Evolutionary conservation across 2,888 invertebrate species (phyloP), one percentile per base, ranked within the genome.

Genomic region (Hydroisotoma schaefferi): DNA sequence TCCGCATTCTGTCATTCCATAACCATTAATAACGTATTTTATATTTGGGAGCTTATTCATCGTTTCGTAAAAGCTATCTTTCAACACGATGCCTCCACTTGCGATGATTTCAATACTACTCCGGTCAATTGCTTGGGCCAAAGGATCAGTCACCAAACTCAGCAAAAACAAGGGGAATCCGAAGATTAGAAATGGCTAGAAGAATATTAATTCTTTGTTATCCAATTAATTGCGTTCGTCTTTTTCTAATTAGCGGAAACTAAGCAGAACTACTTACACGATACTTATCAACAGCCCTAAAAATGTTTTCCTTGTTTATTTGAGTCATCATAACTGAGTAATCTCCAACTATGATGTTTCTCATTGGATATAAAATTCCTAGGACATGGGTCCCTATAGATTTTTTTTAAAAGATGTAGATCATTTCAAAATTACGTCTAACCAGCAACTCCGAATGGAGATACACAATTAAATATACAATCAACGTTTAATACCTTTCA

Each of bases 1-100:
- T 18, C 68, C 71, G 56, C 68, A 67, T 59, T 71, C 71, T 2
- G 71, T 71, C 67, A 71, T 68, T 1, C 59, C 59, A 51, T 49
- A 59, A 22, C 59, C 59, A 22, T 59, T 59, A 23, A 59, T 55
- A 12, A 59, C 59, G 29, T 55, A 55, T 49, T 49, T 48, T 1
- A 52, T 23, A 37, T 33, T 52, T 4, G 37, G 51, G 20, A 52
- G 29, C 20, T 52, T 52, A 2, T 18, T n/a, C 51, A 52, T 52
- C 2, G 51, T 52, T 52, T 52, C 52, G 40, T 64, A 62, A 56
- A 67, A 68, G 22, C 63, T 51, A 27, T 61, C 55, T 8, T 58
- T 68, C 5, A 71, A 61, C 10, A 67, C 60, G 26, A 70, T 66
- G 28, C 71, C 71, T 15, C 69, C 71, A 20, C 64, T 67, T 38